Evolutionary conservation across 2,113 vertebrate genomes (phyloP).

Genomic region (Nymphicus hollandicus): DNA sequence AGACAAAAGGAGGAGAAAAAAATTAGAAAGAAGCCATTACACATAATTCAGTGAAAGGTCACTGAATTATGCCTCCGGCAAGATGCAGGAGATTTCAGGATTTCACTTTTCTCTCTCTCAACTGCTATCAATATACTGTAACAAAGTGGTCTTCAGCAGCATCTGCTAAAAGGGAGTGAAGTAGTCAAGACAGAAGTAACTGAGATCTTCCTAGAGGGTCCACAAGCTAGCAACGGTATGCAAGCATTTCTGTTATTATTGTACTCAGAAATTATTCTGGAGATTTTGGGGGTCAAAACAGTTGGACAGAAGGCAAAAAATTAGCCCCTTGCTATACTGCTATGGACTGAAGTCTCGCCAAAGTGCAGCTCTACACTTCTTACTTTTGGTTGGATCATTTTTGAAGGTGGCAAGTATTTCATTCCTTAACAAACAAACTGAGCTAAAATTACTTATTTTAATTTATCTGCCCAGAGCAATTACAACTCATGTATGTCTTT

Average conservation of each 20-base stretch:
- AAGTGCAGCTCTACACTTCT: not conserved
- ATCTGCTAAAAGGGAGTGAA: not conserved
- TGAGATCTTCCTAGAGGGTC: not conserved
- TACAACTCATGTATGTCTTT: not conserved
- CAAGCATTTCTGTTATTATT: not conserved
- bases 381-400: not conserved
- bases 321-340: not conserved
- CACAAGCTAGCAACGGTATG: not conserved
- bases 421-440: constrained; percentile 7
- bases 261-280: not conserved
- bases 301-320: not conserved
- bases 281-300: not conserved
- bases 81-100: not conserved
- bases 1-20: not conserved
- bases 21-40: not conserved
- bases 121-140: not conserved
- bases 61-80: not conserved
- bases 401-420: not conserved
- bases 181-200: not conserved
- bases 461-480: constrained; percentile 14
- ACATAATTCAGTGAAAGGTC: not conserved
- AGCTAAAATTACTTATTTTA: not conserved
- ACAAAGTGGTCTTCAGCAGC: not conserved
- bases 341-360: not conserved
- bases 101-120: not conserved